Evolutionary conservation across 2,797 vertebrate species (phyloP).

Genomic region (Buphagus erythrorhynchus): DNA sequence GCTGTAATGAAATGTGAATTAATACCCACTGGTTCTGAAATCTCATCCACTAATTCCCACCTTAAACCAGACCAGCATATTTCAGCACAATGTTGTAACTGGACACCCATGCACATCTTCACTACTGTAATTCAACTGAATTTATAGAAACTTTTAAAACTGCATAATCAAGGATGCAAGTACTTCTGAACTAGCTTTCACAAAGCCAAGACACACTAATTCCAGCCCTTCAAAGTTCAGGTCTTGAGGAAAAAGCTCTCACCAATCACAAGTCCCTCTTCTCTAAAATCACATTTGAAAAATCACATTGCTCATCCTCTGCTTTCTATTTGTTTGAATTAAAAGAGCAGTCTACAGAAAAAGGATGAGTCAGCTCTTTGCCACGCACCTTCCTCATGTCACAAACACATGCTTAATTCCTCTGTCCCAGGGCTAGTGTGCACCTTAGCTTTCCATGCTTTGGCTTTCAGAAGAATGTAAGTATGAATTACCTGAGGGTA

Average conservation of each 20-base stretch:
- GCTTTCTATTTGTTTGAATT: background rate
- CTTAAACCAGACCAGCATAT: background rate
- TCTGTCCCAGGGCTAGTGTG: background rate
- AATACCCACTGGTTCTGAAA: background rate
- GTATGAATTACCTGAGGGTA: background rate
- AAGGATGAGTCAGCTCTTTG: background rate
- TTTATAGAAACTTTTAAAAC: background rate
- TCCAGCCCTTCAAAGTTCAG: background rate
- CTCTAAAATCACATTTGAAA: background rate
- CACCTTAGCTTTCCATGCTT: background rate
- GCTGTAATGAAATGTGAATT: background rate
- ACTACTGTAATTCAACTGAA: background rate
- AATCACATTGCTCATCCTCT: background rate
- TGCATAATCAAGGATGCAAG: background rate
- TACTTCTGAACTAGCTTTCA: background rate
- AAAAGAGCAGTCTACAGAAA: background rate
- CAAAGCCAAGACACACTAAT: background rate
- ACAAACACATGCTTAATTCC: background rate
- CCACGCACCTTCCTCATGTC: background rate
- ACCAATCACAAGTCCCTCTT: background rate
- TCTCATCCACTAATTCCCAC: background rate
- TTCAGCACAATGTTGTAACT: background rate
- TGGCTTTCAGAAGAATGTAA: background rate
- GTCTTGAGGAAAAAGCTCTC: background rate
- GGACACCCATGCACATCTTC: background rate